phyloP scores from a whole-genome alignment of 2,888 invertebrate species.

The Meiosimyza decipiens region DNA sequence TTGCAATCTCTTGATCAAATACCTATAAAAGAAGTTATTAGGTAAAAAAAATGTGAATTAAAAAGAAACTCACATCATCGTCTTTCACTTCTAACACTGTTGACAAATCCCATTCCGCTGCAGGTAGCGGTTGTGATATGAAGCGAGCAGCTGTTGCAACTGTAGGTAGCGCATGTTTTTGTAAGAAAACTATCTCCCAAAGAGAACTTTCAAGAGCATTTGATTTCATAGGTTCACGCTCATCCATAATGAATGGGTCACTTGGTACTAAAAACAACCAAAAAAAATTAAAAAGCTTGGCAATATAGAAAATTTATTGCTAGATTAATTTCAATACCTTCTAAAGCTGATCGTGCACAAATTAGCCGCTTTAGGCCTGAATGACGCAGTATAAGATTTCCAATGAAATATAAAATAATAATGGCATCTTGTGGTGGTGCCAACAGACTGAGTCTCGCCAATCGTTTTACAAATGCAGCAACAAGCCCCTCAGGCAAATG shows the following conservation, averaged over 20 bases:
- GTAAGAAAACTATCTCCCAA: slow-evolving; percentile 90
- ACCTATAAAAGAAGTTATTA: slow-evolving; percentile 68
- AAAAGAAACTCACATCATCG: slow-evolving; percentile 69
- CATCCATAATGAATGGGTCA: slow-evolving; percentile 89
- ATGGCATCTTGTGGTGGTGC: slow-evolving; percentile 85
- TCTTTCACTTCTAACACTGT: slow-evolving; percentile 74
- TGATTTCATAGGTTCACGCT: slow-evolving; percentile 81
- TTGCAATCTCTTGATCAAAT: slow-evolving; percentile 82
- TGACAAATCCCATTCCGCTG: slow-evolving; percentile 76
- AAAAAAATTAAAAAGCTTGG: slow-evolving; percentile 24
- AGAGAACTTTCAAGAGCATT: slow-evolving; percentile 89
- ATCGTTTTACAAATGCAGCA: slow-evolving; percentile 91
- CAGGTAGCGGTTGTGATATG: slow-evolving; percentile 75
- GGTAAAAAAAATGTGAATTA: background rate
- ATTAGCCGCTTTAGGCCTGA: slow-evolving; percentile 80
- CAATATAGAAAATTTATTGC: background rate
- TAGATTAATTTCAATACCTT: slow-evolving; percentile 52
- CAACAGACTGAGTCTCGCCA: slow-evolving; percentile 84
- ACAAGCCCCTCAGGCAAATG: slow-evolving; percentile 92
- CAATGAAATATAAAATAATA: slow-evolving; percentile 83
- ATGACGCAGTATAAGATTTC: slow-evolving; percentile 87
- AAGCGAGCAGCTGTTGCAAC: slow-evolving; percentile 79
- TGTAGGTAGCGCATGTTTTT: slow-evolving; percentile 78
- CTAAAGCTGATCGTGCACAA: slow-evolving; percentile 68
- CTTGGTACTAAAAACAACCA: slow-evolving; percentile 45